Base-by-base conservation (phyloP, 2,113 vertebrate species). In the Myocastor coypus region DNA sequence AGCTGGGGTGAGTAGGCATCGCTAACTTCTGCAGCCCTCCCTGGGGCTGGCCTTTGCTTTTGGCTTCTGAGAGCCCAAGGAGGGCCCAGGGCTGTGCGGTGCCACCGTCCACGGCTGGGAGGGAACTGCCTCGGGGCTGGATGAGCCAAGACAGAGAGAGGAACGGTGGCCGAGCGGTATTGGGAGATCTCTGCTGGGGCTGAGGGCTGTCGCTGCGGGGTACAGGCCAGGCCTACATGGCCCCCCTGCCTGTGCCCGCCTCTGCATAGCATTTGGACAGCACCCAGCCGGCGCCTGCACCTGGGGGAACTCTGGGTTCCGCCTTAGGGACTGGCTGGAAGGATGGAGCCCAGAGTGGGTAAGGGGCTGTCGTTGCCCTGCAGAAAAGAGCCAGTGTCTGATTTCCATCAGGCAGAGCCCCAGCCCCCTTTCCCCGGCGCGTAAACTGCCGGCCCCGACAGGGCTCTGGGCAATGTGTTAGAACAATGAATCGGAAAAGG, bases 1-100 rank as follows among this genome's bases (percentile, higher is more conserved):
- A 99, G 99, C 97, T 99, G 99, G 99, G 99, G 99, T 99, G 98
- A 99, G 99, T 99, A 71, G 73, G 34, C 3, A 12, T 46, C 4
- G 57, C 37, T 34, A 52, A 83, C 94, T 95, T 80, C 30, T 30
- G 86, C 68, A 87, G 88, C 92, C 82, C 7, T 85, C 42, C 3
- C 19, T 0, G 87, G 69, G 66, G 37, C 85, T 57, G 83, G 69
- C 86, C 77, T 89, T 75, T 0, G 71, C 61, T 59, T 83, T 81
- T 83, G 59, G 94, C 90, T 68, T 78, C n/a, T 37, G 95, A 46
- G 64, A 40, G 50, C 22, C 46, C 46, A 0, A 11, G 77, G 26
- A 83, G 59, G 89, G 95, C 82, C 78, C 7, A 46, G 73, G 63
- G 32, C 71, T 12, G 34, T 30, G 19, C 0, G 32, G 78, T 50